Evolutionary conservation across 2,113 vertebrate genomes (phyloP), one percentile per base, ranked within the genome.

Genomic region (Uropsilus gracilis): DNA sequence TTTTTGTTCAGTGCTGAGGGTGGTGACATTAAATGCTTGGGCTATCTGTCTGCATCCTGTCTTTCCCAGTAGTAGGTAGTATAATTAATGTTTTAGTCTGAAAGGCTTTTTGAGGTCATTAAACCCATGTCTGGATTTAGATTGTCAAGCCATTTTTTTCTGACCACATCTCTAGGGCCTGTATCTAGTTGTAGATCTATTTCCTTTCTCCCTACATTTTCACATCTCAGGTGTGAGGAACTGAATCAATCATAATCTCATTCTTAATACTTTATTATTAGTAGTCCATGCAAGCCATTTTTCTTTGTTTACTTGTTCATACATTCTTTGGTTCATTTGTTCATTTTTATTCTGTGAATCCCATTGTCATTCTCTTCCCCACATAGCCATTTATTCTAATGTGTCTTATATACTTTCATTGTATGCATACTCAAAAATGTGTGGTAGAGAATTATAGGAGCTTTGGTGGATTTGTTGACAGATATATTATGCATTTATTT

Each of bases 81-180:
- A 20, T 88, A 85, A 91, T 85, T 69, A 81, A 80, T 53, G 66
- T 57, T 85, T 91, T 61, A 10, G 30, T 75, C 64, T 24, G 86
- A 75, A 88, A 94, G 82, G 46, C 59, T 75, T 85, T 89, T 68
- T 69, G 57, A 87, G 66, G 77, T 80, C 92, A 63, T 39, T 69
- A 42, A 90, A 80, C 14, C 37, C 50, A 50, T 59, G 5, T 72
- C 46, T 48, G 71, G 66, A 37, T 44, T 90, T 80, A 69, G 77
- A 63, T 50, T 57, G 44, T 84, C 86, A 84, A 77, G 44, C 78
- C 37, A 50, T 75, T 39, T 86, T 86, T 80, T 63, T 64, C 91
- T n/a, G n/a, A 0, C 48, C 28, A 69, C 24, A 53, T 32, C 50
- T 76, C 32, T 30, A 12, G 0, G 2, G 18, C 8, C 22, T 39